Percentiles rank a stretch among this genome's conserved stretches.
Evolutionary conservation across 92 coral and sea anemone genomes (phyloP).

Genomic region (Phymanthus crucifer): DNA sequence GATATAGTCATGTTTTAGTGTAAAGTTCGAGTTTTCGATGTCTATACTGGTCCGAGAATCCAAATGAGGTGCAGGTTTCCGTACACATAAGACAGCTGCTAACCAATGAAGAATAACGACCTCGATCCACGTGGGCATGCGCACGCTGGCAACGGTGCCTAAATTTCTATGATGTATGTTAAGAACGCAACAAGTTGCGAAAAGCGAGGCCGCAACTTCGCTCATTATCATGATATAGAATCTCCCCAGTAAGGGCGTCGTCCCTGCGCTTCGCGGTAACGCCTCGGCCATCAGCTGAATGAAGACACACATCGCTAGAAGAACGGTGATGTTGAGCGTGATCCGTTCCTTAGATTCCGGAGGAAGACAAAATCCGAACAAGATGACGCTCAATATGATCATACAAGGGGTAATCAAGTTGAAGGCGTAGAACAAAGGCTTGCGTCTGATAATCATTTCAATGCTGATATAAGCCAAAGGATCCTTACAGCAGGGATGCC

Average conservation of each 20-base stretch:
- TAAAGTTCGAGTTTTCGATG: constrained; percentile 4
- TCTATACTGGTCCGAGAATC: constrained; percentile 12
- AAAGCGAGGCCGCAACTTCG: constrained; percentile 73
- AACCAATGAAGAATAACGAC: constrained; percentile 59
- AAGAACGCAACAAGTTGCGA: constrained; percentile 87
- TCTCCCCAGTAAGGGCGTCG: constrained; percentile 79
- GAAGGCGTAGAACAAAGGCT: constrained; percentile 80
- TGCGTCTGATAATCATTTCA: constrained; percentile 70
- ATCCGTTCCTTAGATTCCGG: constrained; percentile 95
- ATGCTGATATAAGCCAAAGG: constrained; percentile 78
- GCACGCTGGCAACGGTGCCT: constrained; percentile 52
- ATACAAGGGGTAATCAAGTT: constrained; percentile 86
- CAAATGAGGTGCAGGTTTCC: constrained; percentile 42
- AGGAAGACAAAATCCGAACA: constrained; percentile 85
- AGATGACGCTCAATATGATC: constrained; percentile 75
- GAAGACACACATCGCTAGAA: constrained; percentile 93
- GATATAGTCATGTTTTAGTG: not conserved
- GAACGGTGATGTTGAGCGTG: constrained; percentile 88
- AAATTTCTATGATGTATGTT: constrained; percentile 79
- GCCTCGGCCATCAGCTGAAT: constrained; percentile 80
- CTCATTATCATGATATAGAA: constrained; percentile 90
- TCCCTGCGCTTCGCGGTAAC: constrained; percentile 87
- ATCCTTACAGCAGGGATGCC: constrained; percentile 63
- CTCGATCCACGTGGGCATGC: constrained; percentile 70
- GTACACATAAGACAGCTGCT: constrained; percentile 60